Conservation (phyloP, 2,797 vertebrate species). For the Erethizon dorsatum region DNA sequence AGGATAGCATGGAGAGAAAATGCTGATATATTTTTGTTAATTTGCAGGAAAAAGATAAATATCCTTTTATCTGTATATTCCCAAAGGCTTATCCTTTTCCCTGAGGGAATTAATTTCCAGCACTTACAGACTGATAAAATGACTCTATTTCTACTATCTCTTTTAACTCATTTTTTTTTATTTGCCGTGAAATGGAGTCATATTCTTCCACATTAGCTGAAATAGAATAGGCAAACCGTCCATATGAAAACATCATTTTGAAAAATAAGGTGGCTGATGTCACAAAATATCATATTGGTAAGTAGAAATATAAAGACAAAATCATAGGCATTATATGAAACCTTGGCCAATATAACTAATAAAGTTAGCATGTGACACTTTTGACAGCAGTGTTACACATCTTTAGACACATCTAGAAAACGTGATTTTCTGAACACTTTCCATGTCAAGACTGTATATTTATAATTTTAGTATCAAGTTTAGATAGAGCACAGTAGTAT, state of each 20-base stretch:
- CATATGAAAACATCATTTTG: not conserved
- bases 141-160: not conserved
- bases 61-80: not conserved
- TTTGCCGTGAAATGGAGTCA: not conserved
- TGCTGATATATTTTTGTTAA: not conserved
- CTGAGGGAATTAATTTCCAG: not conserved
- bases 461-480: constrained; percentile 26
- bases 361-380: not conserved
- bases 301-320: constrained; percentile 9
- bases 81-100: not conserved
- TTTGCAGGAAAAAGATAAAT: not conserved
- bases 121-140: not conserved
- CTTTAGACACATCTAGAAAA: not conserved
- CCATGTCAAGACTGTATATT: not conserved
- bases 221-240: not conserved
- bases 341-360: not conserved
- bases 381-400: not conserved
- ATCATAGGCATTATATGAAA: not conserved
- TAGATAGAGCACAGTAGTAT: not conserved
- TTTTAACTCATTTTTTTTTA: not conserved
- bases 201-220: constrained; percentile 18
- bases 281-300: not conserved
- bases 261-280: not conserved
- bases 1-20: not conserved
- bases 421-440: not conserved